phyloP scores from a whole-genome alignment of 2,113 vertebrate genomes.

The Etheostoma cragini region DNA sequence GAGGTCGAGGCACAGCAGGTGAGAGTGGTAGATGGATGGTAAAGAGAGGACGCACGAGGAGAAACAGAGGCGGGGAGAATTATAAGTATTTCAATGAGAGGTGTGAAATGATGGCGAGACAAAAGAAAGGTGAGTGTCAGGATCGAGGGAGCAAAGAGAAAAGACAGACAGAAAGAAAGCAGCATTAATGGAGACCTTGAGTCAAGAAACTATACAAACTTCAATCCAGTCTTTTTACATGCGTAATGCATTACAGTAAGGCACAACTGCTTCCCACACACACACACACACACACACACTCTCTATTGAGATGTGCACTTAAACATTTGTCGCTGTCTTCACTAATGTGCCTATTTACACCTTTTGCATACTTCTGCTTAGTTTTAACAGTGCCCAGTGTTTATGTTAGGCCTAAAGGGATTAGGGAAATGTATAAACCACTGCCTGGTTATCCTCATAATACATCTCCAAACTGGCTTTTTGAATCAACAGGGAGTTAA shows the following conservation, averaged over 20 bases:
- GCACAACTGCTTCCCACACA: conserved; percentile 1
- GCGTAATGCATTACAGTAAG: conserved; percentile 10
- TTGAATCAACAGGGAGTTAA: conserved; percentile 9
- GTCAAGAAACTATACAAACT: conserved; percentile 38
- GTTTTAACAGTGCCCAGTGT: conserved; percentile 53
- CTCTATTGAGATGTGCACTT: conserved; percentile 37
- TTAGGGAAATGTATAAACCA: conserved; percentile 60
- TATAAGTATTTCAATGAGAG: conserved; percentile 35
- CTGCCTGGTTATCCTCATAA: conserved; percentile 56
- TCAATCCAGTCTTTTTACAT: conserved; percentile 34
- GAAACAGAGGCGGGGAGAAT: conserved; percentile 29
- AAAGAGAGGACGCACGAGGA: conserved; percentile 4
- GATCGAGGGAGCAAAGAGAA: conserved; percentile 24
- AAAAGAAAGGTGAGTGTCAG: conserved; percentile 37
- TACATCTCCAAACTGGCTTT: conserved; percentile 47
- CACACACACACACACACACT: not conserved
- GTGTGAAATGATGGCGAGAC: conserved; percentile 28
- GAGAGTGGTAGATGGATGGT: conserved; percentile 21
- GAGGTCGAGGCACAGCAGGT: conserved; percentile 39
- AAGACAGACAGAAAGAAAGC: conserved; percentile 29
- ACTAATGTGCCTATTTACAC: conserved; percentile 54
- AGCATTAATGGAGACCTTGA: conserved; percentile 45
- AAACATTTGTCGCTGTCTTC: conserved; percentile 11
- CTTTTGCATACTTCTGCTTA: conserved; percentile 26
- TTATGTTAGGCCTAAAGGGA: conserved; percentile 66